Evolutionary conservation across 2,113 vertebrate genomes (phyloP).

Genomic region (Beaufortia kweichowensis): DNA sequence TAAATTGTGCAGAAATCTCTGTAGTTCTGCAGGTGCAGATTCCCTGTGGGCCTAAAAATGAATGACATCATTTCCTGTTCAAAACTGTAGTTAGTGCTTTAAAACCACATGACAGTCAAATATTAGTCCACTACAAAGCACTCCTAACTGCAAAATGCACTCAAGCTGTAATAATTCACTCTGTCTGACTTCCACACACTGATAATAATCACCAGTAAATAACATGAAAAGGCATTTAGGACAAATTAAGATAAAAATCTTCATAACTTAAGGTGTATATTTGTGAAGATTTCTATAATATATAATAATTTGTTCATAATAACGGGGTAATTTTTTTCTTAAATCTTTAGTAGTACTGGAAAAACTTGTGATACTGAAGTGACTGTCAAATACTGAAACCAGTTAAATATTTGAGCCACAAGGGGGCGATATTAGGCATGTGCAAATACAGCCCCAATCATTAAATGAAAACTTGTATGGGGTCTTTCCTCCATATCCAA

Average conservation of each 20-base stretch:
- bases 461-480: background rate
- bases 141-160: background rate
- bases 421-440: background rate
- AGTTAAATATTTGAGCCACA: background rate
- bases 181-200: background rate
- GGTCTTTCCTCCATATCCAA: background rate
- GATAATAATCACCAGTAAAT: background rate
- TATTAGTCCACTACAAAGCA: constrained; percentile 24
- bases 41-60: constrained; percentile 1
- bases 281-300: background rate
- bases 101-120: constrained; percentile 29
- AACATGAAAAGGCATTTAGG: background rate
- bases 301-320: too few species aligned
- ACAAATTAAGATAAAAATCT: background rate
- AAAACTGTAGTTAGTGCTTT: constrained; percentile 49
- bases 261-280: background rate
- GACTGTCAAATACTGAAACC: background rate
- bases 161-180: background rate
- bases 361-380: background rate
- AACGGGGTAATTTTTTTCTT: background rate
- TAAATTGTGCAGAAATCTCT: background rate
- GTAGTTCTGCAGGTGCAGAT: background rate
- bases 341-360: background rate
- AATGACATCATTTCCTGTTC: constrained; percentile 41
- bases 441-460: background rate